Percentiles rank a stretch among this genome's conserved stretches.
Evolutionary conservation across 2,888 invertebrate species (phyloP).

Genomic region (Ochlodes sylvanus): DNA sequence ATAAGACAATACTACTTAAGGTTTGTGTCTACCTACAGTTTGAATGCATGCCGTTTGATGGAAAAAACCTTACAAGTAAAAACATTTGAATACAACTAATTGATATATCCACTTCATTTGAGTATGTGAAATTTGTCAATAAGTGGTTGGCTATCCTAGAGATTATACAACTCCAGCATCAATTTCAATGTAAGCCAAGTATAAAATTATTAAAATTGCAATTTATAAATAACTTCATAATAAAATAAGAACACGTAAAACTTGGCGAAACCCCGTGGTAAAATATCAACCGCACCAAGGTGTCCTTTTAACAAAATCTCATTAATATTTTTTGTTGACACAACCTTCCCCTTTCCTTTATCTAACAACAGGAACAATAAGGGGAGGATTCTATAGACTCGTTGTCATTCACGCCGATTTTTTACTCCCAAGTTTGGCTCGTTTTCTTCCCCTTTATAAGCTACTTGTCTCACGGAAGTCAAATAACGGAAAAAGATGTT

Average conservation of each 20-base stretch:
- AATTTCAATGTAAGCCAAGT: too few relatives aligned
- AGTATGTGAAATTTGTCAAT: too few relatives aligned
- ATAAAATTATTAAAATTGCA: too few relatives aligned
- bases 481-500: not conserved
- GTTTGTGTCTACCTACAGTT: too few relatives aligned
- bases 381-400: constrained; percentile 26
- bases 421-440: constrained; percentile 25
- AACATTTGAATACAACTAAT: too few relatives aligned
- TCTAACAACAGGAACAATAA: constrained; percentile 34
- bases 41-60: too few relatives aligned
- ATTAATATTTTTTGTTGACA: constrained; percentile 34
- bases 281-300: constrained; percentile 15
- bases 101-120: too few relatives aligned
- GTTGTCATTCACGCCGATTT: constrained; percentile 36
- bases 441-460: constrained; percentile 20
- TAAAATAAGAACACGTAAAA: not conserved
- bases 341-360: constrained; percentile 27
- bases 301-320: constrained; percentile 33
- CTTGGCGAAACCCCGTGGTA: constrained; percentile 1
- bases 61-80: too few relatives aligned
- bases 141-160: too few relatives aligned
- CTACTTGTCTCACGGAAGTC: not conserved
- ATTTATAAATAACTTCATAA: too few relatives aligned
- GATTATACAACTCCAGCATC: too few relatives aligned
- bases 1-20: too few relatives aligned